These are phyloP conservation scores for Callyntrura guangdongensis DNA, from an alignment of 2,888 invertebrate genomes.

Conservation along the genomic window DNA sequence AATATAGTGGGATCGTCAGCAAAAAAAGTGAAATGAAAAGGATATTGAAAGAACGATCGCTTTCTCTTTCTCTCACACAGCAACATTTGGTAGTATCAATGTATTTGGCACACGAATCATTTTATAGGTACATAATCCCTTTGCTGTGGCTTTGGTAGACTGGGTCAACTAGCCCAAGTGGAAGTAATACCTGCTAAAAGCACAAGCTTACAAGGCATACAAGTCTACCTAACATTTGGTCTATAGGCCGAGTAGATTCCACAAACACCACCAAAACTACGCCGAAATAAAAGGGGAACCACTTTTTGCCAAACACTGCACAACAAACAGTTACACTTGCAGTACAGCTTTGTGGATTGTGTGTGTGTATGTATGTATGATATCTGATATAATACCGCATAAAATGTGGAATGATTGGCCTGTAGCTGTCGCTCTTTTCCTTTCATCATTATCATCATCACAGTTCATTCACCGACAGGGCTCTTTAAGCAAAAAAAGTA, in stretches of 20 bases:
- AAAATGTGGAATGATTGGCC: not conserved
- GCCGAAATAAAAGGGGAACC: not conserved
- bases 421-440: slow-evolving; percentile 10
- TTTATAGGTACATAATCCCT: not conserved
- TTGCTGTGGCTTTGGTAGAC: slow-evolving; percentile 41
- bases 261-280: not conserved
- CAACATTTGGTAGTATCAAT: slow-evolving; percentile 23
- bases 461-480: not conserved
- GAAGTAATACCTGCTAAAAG: slow-evolving; percentile 29
- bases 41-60: slow-evolving; percentile 16
- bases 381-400: not conserved
- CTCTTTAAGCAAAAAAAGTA: not conserved
- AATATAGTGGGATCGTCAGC: slow-evolving; percentile 17
- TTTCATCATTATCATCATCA: slow-evolving; percentile 1
- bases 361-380: not conserved
- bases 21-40: not conserved
- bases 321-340: not conserved
- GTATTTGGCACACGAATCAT: slow-evolving; percentile 30
- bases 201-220: not conserved
- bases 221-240: too few relatives aligned
- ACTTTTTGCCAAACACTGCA: slow-evolving; percentile 30
- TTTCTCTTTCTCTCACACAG: not conserved
- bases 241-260: not conserved
- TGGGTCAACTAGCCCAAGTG: slow-evolving; percentile 16
- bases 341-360: too few relatives aligned